Evolutionary conservation across 2,888 invertebrate genomes (phyloP).

Genomic region (Patella ulyssiponensis): DNA sequence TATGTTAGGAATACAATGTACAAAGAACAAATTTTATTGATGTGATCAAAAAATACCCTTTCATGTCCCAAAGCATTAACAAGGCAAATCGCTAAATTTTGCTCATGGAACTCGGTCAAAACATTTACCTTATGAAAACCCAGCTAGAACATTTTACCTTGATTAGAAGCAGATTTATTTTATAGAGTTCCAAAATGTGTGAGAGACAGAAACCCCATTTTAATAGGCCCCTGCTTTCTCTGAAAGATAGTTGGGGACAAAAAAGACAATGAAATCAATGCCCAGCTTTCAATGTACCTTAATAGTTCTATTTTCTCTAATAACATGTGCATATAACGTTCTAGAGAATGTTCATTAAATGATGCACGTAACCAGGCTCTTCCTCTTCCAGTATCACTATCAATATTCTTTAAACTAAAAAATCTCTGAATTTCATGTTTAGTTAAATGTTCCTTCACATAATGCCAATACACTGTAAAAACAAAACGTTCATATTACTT

Average conservation of each 20-base stretch:
- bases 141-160: not conserved
- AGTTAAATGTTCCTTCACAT: slow-evolving; percentile 79
- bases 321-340: slow-evolving; percentile 82
- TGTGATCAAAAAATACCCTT: too few relatives aligned
- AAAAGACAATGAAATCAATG: not conserved
- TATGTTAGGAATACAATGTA: too few relatives aligned
- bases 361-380: slow-evolving; percentile 91
- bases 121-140: not conserved
- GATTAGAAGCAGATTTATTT: not conserved
- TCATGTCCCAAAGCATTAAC: too few relatives aligned
- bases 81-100: too few relatives aligned
- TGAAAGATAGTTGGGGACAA: too few relatives aligned
- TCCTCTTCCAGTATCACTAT: slow-evolving; percentile 85
- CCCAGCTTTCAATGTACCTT: slow-evolving; percentile 56
- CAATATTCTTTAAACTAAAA: slow-evolving; percentile 78
- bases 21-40: too few relatives aligned
- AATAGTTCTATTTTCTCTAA: slow-evolving; percentile 79
- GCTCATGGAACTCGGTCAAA: too few relatives aligned
- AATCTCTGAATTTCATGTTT: slow-evolving; percentile 81
- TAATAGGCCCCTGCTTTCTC: not conserved
- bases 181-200: too few relatives aligned
- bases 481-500: slow-evolving; percentile 8
- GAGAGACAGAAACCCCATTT: too few relatives aligned
- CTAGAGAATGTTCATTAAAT: slow-evolving; percentile 91
- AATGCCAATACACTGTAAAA: slow-evolving; percentile 72